Evolutionary conservation across 2,113 vertebrate genomes (phyloP).

Genomic region (Reinhardtius hippoglossoides): DNA sequence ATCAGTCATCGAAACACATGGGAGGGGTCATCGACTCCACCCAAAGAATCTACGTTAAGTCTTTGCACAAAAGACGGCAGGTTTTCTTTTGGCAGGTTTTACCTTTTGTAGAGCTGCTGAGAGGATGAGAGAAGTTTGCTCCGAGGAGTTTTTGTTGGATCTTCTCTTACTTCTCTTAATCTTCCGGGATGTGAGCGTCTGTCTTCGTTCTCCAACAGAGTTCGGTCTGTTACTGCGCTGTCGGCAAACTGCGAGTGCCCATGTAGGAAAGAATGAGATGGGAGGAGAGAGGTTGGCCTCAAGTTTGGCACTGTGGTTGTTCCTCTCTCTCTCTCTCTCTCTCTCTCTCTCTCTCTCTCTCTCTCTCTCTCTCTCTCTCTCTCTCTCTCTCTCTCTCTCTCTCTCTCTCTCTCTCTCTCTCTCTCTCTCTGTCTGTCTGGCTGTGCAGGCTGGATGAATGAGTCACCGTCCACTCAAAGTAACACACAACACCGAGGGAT

Average conservation of each 20-base stretch:
- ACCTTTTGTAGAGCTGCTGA: slow-evolving; percentile 50
- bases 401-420: slow-evolving; percentile 8
- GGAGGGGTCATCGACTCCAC: slow-evolving; percentile 61
- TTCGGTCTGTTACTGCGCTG: slow-evolving; percentile 33
- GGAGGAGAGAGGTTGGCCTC: slow-evolving; percentile 71
- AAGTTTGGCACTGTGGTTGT: slow-evolving; percentile 62
- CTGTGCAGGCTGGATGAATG: slow-evolving; percentile 62
- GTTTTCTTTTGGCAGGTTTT: not conserved
- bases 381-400: slow-evolving; percentile 9
- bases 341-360: slow-evolving; percentile 10
- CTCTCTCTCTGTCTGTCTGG: slow-evolving; percentile 12
- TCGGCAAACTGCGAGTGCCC: slow-evolving; percentile 59
- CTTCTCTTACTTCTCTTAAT: not conserved
- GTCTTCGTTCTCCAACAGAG: not conserved
- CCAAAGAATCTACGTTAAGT: slow-evolving; percentile 11
- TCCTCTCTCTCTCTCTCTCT: slow-evolving; percentile 25
- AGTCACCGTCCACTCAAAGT: slow-evolving; percentile 52
- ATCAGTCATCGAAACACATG: slow-evolving; percentile 28
- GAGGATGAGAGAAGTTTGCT: slow-evolving; percentile 3
- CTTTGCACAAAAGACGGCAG: slow-evolving; percentile 1
- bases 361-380: slow-evolving; percentile 12
- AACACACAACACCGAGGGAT: slow-evolving; percentile 7
- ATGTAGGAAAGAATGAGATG: slow-evolving; percentile 79
- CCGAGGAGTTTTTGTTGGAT: not conserved
- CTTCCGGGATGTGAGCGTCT: not conserved